These are phyloP conservation scores for Pelosia muscerda DNA, from an alignment of 2,888 invertebrate genomes.

Conservation along the genomic window DNA sequence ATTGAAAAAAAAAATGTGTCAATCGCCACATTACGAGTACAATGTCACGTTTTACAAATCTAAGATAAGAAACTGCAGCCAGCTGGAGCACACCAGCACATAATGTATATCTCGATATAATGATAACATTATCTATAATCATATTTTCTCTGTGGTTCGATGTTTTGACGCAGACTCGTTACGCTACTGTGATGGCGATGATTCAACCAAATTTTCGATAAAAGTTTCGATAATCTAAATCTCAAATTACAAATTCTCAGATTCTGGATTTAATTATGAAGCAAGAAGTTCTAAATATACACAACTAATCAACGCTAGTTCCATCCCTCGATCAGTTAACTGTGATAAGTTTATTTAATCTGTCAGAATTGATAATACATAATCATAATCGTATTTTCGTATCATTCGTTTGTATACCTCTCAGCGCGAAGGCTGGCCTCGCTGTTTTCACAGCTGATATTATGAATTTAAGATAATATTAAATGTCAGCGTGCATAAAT, in stretches of 20 bases:
- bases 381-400: background rate
- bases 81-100: too few species aligned
- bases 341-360: conserved; percentile 2
- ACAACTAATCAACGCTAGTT: background rate
- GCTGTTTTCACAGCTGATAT: background rate
- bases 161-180: background rate
- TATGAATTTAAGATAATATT: background rate
- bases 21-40: background rate
- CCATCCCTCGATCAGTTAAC: conserved; percentile 1
- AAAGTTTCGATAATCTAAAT: background rate
- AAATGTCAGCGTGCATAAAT: background rate
- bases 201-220: background rate
- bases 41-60: background rate
- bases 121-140: conserved; percentile 1
- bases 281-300: background rate
- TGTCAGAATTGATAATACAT: background rate
- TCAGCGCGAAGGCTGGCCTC: background rate
- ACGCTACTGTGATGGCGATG: background rate
- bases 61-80: background rate
- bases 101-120: background rate
- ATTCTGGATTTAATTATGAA: background rate
- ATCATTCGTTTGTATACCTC: background rate
- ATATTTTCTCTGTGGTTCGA: background rate
- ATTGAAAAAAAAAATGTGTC: background rate
- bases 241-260: background rate